These are phyloP conservation scores for Anniella stebbinsi DNA, from an alignment of 2,797 vertebrate species.

Conservation along the genomic window DNA sequence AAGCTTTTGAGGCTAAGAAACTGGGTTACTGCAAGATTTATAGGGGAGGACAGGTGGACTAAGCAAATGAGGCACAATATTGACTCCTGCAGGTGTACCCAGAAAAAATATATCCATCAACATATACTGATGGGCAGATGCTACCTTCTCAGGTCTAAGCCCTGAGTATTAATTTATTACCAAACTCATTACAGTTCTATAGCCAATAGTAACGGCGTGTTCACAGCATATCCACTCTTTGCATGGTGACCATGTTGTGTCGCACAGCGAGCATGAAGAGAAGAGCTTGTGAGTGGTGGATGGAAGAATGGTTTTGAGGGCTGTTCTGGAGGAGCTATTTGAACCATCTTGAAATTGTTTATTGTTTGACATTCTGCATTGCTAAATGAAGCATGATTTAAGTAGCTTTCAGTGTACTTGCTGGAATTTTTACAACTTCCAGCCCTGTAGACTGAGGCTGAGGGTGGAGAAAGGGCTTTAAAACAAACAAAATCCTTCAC, in stretches of 20 bases:
- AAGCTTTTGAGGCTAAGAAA: conserved; percentile 33
- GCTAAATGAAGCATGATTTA: not conserved
- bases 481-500: not conserved
- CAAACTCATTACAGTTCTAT: not conserved
- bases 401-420: not conserved
- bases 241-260: not conserved
- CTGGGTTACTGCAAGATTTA: conserved; percentile 34
- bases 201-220: not conserved
- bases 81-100: conserved; percentile 18
- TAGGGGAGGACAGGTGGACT: not conserved
- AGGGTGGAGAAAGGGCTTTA: not conserved
- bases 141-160: not conserved
- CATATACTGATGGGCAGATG: not conserved
- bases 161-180: not conserved
- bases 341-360: not conserved
- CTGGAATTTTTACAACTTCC: not conserved
- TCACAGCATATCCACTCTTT: not conserved
- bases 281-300: not conserved
- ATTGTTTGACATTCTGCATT: not conserved
- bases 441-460: not conserved
- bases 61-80: conserved; percentile 13
- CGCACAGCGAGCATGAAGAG: not conserved
- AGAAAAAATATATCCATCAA: not conserved
- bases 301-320: not conserved
- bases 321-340: not conserved